phyloP scores from a whole-genome alignment of 1,140 invertebrate species.

The Dolichoris vasculosae region DNA sequence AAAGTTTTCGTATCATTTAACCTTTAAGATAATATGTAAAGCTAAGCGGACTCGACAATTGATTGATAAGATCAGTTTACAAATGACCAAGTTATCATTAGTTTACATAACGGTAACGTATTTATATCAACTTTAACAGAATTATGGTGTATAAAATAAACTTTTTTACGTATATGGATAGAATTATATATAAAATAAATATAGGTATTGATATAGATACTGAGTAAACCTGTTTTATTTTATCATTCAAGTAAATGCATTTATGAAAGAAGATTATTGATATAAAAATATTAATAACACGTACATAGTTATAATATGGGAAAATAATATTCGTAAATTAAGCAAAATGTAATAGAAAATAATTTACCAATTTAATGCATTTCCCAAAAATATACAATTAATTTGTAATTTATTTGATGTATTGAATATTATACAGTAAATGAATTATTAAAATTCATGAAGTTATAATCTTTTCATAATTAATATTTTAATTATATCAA shows the following conservation, averaged over 20 bases:
- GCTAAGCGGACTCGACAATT: not conserved
- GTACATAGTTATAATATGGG: not conserved
- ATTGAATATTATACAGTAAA: too few species aligned
- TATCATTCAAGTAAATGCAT: not conserved
- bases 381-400: too few species aligned
- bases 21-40: not conserved
- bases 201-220: not conserved
- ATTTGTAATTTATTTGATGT: too few species aligned
- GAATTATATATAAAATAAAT: not conserved
- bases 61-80: not conserved
- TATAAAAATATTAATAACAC: not conserved
- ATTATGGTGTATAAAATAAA: not conserved
- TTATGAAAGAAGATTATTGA: not conserved
- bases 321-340: not conserved
- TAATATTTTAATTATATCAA: too few species aligned
- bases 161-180: not conserved
- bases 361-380: too few species aligned
- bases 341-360: too few species aligned
- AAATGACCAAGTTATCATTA: not conserved
- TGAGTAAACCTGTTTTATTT: not conserved
- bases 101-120: not conserved
- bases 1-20: constrained; percentile 1
- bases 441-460: too few species aligned
- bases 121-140: not conserved
- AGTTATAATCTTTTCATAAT: too few species aligned